Base-by-base conservation (phyloP, 2,888 invertebrate species). In the Spodoptera exigua region DNA sequence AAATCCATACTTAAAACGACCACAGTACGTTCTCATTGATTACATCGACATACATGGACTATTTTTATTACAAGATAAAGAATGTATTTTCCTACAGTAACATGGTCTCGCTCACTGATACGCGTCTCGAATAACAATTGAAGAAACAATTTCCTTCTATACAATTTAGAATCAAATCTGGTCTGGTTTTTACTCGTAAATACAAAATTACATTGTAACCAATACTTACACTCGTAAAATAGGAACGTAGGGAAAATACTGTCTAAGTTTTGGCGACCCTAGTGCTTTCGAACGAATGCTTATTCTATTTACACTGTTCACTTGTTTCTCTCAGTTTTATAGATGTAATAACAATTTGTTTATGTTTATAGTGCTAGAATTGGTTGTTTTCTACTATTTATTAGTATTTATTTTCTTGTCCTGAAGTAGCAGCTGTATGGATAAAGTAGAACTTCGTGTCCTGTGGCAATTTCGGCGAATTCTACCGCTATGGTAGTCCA, bases 151-250 rank as follows among this genome's bases (percentile, higher is more conserved):
- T 73, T 74, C 49, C 55, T 48, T 44, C 47, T 49, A 63, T 48
- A 66, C 74, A 66, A 76, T 74, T 74, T 66, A 59, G 56, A 74
- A 76, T 58, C 70, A 70, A 76, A 76, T 74, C 65, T 63, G 61
- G 35, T 49, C 60, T 62, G 58, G 46, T 61, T 74, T 74, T 63
- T 64, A 59, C 48, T 70, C 56, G 70, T 74, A 65, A 74, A 74
- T 70, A 74, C 64, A 56, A 64, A 74, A 70, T 70, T 56, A 76
- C 61, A 46, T 48, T 46, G 49, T 59, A 57, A 39, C 39, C 49
- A 65, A 58, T 27, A 27, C 7, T 1, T 1, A 27, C 4, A 58
- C 43, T 34, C 60, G 61, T 62, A 58, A 64, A 73, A 55, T 53
- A 53, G 27, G 39, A 74, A 57, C 21, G 57, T 58, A 32, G 17